These are phyloP conservation scores for Drosophila tristis DNA, from an alignment of 1,140 invertebrate genomes.

Conservation along the genomic window DNA sequence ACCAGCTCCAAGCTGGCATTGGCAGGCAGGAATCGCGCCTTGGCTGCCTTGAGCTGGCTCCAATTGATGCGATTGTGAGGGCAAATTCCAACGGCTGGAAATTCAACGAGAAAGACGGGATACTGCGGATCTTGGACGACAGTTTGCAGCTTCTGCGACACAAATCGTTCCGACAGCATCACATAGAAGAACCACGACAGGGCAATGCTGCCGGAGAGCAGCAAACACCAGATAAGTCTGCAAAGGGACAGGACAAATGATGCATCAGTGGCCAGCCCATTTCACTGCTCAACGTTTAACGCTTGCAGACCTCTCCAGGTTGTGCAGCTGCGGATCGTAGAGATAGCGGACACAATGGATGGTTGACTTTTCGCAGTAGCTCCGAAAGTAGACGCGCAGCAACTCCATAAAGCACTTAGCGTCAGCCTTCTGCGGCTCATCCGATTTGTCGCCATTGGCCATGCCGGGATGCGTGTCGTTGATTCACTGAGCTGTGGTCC, in stretches of 20 bases:
- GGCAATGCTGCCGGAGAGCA: constrained; percentile 56
- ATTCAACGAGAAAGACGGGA: constrained; percentile 88
- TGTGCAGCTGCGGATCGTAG: constrained; percentile 67
- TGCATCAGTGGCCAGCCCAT: too few species aligned
- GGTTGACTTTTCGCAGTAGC: constrained; percentile 73
- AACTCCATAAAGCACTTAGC: constrained; percentile 53
- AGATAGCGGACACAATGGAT: constrained; percentile 75
- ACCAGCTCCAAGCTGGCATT: constrained; percentile 52
- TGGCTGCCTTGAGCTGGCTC: constrained; percentile 66
- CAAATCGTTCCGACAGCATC: constrained; percentile 64
- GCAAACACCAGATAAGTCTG: constrained; percentile 63
- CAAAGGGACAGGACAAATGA: not conserved
- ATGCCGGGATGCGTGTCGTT: constrained; percentile 35
- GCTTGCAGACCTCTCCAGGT: constrained; percentile 54
- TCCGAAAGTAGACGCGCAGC: constrained; percentile 56
- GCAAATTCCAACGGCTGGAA: constrained; percentile 89
- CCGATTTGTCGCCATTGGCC: constrained; percentile 36
- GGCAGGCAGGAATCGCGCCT: constrained; percentile 54
- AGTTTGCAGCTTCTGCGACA: constrained; percentile 73
- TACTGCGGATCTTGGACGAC: constrained; percentile 88
- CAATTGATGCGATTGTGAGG: constrained; percentile 86
- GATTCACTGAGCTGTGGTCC: constrained; percentile 19
- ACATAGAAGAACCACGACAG: constrained; percentile 60
- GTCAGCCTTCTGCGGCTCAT: not conserved
- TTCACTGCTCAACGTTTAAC: not conserved